These are phyloP conservation scores for Paedocypris micromegethes DNA, from an alignment of 2,797 vertebrate genomes.

Conservation along the genomic window DNA sequence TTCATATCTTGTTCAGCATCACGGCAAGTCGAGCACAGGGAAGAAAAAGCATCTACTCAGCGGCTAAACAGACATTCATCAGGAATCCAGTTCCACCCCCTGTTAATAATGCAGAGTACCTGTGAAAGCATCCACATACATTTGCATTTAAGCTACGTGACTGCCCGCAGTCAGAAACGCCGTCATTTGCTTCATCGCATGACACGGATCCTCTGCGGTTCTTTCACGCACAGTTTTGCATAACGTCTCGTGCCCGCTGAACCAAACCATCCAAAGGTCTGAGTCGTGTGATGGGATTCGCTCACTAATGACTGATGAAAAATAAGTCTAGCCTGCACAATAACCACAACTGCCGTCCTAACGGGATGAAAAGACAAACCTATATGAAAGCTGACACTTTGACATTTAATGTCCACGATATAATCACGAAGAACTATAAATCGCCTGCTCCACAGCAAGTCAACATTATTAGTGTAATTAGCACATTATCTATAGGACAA, in stretches of 20 bases:
- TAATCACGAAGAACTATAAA: slow-evolving; percentile 11
- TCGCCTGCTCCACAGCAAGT: slow-evolving; percentile 8
- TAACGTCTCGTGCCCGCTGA: slow-evolving; percentile 47
- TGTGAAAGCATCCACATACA: slow-evolving; percentile 41
- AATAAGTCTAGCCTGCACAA: slow-evolving; percentile 33
- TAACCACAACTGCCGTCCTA: slow-evolving; percentile 28
- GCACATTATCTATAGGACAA: slow-evolving; percentile 7
- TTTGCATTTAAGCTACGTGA: slow-evolving; percentile 43
- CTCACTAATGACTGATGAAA: slow-evolving; percentile 47
- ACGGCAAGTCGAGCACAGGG: neutral
- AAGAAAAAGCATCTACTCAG: slow-evolving; percentile 16
- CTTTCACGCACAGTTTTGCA: slow-evolving; percentile 39
- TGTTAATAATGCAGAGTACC: slow-evolving; percentile 43
- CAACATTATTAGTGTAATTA: slow-evolving; percentile 26
- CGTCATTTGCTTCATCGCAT: slow-evolving; percentile 47
- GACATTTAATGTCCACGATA: slow-evolving; percentile 21
- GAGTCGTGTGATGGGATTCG: slow-evolving; percentile 44
- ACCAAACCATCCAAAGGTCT: slow-evolving; percentile 40
- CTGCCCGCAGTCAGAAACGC: slow-evolving; percentile 36
- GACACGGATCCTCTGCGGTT: slow-evolving; percentile 38
- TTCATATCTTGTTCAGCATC: too few relatives aligned
- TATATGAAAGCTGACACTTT: slow-evolving; percentile 8
- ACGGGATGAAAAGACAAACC: neutral
- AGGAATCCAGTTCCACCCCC: slow-evolving; percentile 21
- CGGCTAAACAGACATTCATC: slow-evolving; percentile 39